These are phyloP conservation scores for Metellina segmentata DNA, from an alignment of 2,888 invertebrate genomes.

Conservation along the genomic window DNA sequence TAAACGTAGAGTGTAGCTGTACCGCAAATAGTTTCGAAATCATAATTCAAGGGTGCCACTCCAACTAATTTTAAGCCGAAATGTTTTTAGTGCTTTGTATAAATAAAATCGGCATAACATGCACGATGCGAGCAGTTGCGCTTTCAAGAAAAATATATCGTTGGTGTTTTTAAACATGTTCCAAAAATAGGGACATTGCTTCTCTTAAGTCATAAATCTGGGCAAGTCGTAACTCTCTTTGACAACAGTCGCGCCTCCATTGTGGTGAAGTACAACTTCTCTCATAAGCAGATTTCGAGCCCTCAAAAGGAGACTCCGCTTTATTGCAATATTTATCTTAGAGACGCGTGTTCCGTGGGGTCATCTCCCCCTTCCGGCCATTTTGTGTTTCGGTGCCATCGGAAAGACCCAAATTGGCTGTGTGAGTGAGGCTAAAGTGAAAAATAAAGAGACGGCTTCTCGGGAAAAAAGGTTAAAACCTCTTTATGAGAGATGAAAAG, in stretches of 20 bases:
- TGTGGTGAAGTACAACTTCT: background rate
- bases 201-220: background rate
- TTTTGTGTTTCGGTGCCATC: background rate
- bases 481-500: background rate
- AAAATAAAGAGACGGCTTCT: background rate
- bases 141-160: conserved; percentile 13
- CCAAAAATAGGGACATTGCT: conserved; percentile 7
- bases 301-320: background rate
- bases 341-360: background rate
- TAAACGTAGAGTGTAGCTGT: no score
- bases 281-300: background rate
- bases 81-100: background rate
- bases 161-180: conserved; percentile 1
- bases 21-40: background rate
- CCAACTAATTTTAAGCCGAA: background rate
- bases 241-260: background rate
- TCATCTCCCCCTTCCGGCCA: background rate
- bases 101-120: background rate
- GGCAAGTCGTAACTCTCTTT: background rate
- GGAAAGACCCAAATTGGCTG: background rate
- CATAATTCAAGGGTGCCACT: background rate
- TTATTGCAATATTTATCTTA: background rate
- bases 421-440: no score
- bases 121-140: background rate
- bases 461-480: background rate